Base-by-base conservation (phyloP, 2,113 vertebrate genomes). In the Mus spicilegus region DNA sequence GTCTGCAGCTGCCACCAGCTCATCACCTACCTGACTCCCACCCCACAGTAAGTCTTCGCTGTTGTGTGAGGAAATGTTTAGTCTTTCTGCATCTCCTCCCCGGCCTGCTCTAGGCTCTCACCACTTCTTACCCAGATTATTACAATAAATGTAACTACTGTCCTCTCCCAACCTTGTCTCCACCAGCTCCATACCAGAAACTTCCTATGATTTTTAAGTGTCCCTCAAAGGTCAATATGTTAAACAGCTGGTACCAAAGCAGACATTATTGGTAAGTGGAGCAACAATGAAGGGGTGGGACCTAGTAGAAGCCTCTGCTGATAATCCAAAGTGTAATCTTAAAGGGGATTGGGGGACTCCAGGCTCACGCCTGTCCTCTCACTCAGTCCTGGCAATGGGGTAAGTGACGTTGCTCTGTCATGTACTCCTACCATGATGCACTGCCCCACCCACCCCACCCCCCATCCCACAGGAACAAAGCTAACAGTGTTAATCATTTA, bases 11-110 rank as follows among this genome's bases (percentile, higher is more conserved):
- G 5, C 0, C 33, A 51, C 65, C 39, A 63, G 56, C 9, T 86
- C 56, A 24, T 49, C 46, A 16, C 36, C 7, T 0, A 10, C 20
- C 13, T 1, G 5, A 9, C 33, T 49, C 24, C n/a, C 14, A 0
- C 7, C 61, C 82, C 13, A 58, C 80, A 72, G 0, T 26, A 65
- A 5, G 49, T 75, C 76, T 54, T n/a, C 13, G 33, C 70, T 33
- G 5, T 13, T 46, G 20, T 19, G 56, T 17, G 2, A 36, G 39
- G 19, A 67, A 65, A 8, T 28, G 7, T 80, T 16, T 7, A 4
- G n/a, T 69, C 26, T 91, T 36, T 51, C 56, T 19, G 6, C 1
- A 0, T 26, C 78, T 72, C 17, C 20, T 63, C 4, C 33, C 46
- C 33, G 12, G 14, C 33, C 36, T 49, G 1, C 46, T 7, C n/a